A percentile compares a stretch with the other conserved stretches of the same genome.
phyloP scores from a whole-genome alignment of 1,140 invertebrate species.

The Vanessa atalanta region DNA sequence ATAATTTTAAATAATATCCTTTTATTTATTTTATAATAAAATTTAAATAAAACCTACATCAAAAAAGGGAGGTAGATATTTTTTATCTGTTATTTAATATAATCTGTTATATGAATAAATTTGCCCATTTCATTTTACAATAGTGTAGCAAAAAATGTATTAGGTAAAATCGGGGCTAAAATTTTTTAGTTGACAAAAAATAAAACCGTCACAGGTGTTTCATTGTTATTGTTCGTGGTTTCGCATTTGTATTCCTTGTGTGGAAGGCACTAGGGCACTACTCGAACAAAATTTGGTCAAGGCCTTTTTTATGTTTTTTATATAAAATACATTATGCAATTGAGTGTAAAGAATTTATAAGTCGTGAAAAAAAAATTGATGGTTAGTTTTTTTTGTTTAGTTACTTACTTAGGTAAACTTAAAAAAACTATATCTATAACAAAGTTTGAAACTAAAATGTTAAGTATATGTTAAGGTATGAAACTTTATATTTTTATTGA shows the following conservation, averaged over 20 bases:
- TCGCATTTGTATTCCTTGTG: conserved; percentile 49
- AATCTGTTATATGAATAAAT: conserved; percentile 19
- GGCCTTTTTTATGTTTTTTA: conserved; percentile 31
- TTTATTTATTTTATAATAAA: not conserved
- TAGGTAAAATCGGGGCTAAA: conserved; percentile 29
- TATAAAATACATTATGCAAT: not conserved
- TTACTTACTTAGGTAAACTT: too few relatives aligned
- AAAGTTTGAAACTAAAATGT: too few relatives aligned
- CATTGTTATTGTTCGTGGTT: conserved; percentile 24
- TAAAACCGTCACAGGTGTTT: conserved; percentile 32
- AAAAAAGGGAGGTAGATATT: conserved; percentile 6
- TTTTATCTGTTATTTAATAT: conserved; percentile 4
- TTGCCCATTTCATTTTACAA: conserved; percentile 30
- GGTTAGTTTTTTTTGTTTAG: not conserved
- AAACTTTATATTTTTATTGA: too few relatives aligned
- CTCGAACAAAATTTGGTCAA: conserved; percentile 39
- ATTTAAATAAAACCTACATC: not conserved
- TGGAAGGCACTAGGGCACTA: conserved; percentile 44
- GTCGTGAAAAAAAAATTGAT: not conserved
- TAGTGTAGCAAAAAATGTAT: conserved; percentile 20
- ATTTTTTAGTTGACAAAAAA: conserved; percentile 46
- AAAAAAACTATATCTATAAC: too few relatives aligned
- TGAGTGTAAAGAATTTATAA: not conserved
- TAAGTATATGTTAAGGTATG: too few relatives aligned
- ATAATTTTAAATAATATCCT: not conserved